Conservation (phyloP, 2,888 invertebrate genomes). For the Alsophila aescularia region DNA sequence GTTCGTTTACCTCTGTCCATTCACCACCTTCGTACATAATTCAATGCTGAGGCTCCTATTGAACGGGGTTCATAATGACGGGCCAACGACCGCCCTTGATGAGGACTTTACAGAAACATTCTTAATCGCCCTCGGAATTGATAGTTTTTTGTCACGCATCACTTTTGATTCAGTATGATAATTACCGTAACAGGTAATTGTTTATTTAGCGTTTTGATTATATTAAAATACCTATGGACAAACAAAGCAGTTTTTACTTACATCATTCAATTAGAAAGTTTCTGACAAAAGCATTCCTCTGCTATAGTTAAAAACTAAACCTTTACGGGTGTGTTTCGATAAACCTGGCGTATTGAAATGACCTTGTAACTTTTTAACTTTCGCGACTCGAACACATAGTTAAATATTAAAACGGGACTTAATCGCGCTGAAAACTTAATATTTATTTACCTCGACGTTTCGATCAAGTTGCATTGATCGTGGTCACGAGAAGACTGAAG, state of each 20-base stretch:
- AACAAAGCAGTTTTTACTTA: not conserved
- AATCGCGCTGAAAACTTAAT: too few species aligned
- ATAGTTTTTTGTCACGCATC: slow-evolving; percentile 69
- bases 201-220: not conserved
- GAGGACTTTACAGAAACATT: slow-evolving; percentile 57
- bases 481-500: too few species aligned
- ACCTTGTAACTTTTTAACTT: too few species aligned
- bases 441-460: too few species aligned
- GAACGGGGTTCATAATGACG: slow-evolving; percentile 53
- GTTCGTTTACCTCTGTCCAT: slow-evolving; percentile 28
- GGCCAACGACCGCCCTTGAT: slow-evolving; percentile 69
- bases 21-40: slow-evolving; percentile 44
- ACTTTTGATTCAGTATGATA: not conserved
- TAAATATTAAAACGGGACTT: too few species aligned
- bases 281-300: too few species aligned
- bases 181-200: not conserved
- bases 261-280: not conserved
- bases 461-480: too few species aligned
- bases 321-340: too few species aligned
- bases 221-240: not conserved
- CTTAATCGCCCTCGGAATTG: slow-evolving; percentile 67
- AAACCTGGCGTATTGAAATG: too few species aligned
- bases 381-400: too few species aligned
- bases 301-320: too few species aligned
- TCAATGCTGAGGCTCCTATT: slow-evolving; percentile 40